Evolutionary conservation across 2,113 vertebrate species (phyloP), one percentile per base, ranked within the genome.

Genomic region (Pachypanchax playfairii): DNA sequence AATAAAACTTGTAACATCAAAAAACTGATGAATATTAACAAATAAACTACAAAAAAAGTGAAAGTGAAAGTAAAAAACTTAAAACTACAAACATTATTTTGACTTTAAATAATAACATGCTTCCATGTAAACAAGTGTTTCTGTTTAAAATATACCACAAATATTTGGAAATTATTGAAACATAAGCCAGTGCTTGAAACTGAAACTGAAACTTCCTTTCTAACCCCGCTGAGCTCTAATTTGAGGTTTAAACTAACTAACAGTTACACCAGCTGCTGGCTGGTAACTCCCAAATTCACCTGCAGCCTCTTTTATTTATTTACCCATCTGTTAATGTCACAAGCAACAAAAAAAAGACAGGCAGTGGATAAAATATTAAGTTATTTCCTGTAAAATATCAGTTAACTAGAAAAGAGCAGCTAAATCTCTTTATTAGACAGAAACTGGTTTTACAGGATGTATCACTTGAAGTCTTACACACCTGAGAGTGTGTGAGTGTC

Each of bases 321-420:
- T 29, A 33, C 6, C 15, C 47, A 47, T 1, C 25, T 55, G 38
- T 7, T 33, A 21, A 3, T 0, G 24, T 14, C 4, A 2, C 3
- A 4, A 14, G 0, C 2, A 0, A 1, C 8, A 17, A 12, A 8
- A 3, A 9, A 4, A 2, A 0, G 3, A 9, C 22, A 20, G 33
- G 3, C 12, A 26, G 36, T 12, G 29, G 21, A 54, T 20, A 4
- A 46, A 41, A 14, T 8, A n/a, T n/a, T n/a, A n/a, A n/a, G n/a
- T n/a, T n/a, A n/a, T n/a, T n/a, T n/a, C n/a, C n/a, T n/a, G n/a
- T n/a, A n/a, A n/a, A n/a, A n/a, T n/a, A n/a, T n/a, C n/a, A n/a
- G n/a, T n/a, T n/a, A n/a, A n/a, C n/a, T n/a, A n/a, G n/a, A n/a
- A n/a, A n/a, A n/a, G n/a, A n/a, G n/a, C n/a, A n/a, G n/a, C n/a